Base-by-base conservation (phyloP, 2,113 vertebrate genomes). In the Cololabis saira region DNA sequence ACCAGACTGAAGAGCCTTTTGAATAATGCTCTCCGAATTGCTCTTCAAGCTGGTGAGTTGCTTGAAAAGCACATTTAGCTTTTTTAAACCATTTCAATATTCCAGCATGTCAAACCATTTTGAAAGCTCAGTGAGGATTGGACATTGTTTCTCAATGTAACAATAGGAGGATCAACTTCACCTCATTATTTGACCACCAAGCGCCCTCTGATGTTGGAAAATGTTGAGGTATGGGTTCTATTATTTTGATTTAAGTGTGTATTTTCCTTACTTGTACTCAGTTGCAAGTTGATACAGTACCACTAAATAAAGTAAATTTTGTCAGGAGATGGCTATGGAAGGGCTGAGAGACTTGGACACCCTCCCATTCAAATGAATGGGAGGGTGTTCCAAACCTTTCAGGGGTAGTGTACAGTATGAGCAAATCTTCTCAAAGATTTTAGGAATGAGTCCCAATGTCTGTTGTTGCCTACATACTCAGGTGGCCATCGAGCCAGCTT, bases 1-100 rank as follows among this genome's bases (percentile, higher is more conserved):
- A 16, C 93, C 44, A 89, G 97, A 80, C 93, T 99, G 21, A 96
- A 95, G 63, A 96, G 94, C 4, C 93, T 99, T 72, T 76, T 98
- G 66, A 94, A 82, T 62, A 98, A 93, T 18, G 80, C 92, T 0
- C 78, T 95, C 52, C 91, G 94, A 0, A 86, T 95, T 1, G 85
- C 74, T 0, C 67, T 93, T 3, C 82, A 90, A 15, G 91, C 90
- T 85, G 95, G 96, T 98, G 89, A 80, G 84, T 53, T 87, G 86
- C 5, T 16, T 19, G 4, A 12, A 3, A n/a, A 2, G 0, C 11
- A 2, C 0, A 24, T 49, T 64, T 0, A 37, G 1, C 0, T 13
- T 57, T 13, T 57, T 13, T 2, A 11, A 27, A 0, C n/a, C n/a
- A n/a, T n/a, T n/a, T n/a, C n/a, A n/a, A n/a, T n/a, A n/a, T n/a